phyloP scores from a whole-genome alignment of 2,113 vertebrate species.

The Ivindomyrus marchei region DNA sequence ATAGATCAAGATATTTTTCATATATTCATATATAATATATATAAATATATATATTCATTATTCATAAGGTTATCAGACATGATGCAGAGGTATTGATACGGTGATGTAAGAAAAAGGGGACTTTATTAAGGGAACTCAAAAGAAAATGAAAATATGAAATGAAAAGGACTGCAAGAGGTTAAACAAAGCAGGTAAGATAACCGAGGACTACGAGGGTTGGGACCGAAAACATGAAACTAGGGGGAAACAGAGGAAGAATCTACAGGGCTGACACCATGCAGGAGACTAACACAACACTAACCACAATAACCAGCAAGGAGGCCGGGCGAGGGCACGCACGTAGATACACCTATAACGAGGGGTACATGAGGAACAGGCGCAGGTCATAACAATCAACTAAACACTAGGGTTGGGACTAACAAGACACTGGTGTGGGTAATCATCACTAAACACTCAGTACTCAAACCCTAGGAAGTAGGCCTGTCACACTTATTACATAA shows the following conservation, averaged over 20 bases:
- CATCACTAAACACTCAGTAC: background rate
- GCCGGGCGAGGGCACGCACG: background rate
- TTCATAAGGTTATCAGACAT: background rate
- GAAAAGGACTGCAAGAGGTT: no score
- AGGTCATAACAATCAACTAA: background rate
- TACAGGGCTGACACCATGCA: background rate
- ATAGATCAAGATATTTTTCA: background rate
- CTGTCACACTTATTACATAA: background rate
- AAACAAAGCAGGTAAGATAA: no score
- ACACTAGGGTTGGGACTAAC: background rate
- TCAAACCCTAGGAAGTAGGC: background rate
- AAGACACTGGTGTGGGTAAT: background rate
- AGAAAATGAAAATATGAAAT: no score
- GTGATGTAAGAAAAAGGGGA: background rate
- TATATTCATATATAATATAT: background rate
- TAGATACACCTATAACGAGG: background rate
- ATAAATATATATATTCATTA: background rate
- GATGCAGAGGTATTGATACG: background rate
- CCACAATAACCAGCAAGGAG: background rate
- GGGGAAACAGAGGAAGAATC: background rate
- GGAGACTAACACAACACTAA: background rate
- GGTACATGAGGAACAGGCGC: background rate
- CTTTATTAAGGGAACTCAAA: no score
- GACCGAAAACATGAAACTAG: background rate
- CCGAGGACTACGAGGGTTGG: no score